A percentile compares a stretch with the other conserved stretches of the same genome.
phyloP scores from a whole-genome alignment of 2,113 vertebrate genomes.

The Gallinago paraguaiae region DNA sequence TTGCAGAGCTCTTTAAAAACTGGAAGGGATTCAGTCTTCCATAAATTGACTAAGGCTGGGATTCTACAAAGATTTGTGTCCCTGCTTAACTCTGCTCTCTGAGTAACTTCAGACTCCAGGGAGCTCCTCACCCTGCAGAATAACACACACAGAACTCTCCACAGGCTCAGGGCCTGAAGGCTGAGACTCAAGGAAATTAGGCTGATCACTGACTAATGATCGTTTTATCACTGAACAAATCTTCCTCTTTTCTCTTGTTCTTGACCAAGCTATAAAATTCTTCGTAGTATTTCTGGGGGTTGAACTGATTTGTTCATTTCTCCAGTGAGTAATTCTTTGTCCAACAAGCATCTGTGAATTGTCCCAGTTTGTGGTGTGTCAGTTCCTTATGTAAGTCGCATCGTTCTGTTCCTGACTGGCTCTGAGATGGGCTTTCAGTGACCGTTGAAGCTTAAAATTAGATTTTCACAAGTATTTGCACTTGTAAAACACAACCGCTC shows the following conservation, averaged over 20 bases:
- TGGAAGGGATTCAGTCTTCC: neutral
- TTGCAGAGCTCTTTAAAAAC: neutral
- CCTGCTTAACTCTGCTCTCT: neutral
- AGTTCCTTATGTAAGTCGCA: neutral
- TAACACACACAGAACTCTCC: neutral
- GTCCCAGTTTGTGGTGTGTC: neutral
- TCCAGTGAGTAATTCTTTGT: neutral
- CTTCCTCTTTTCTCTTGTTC: neutral
- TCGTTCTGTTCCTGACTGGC: neutral
- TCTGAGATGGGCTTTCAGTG: neutral
- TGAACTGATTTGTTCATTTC: neutral
- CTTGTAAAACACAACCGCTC: slow-evolving; percentile 24
- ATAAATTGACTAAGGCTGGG: neutral
- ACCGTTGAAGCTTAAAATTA: slow-evolving; percentile 36
- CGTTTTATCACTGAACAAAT: neutral
- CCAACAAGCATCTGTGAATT: neutral
- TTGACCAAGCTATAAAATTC: neutral
- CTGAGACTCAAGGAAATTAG: neutral
- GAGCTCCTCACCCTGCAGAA: neutral
- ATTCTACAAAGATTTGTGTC: neutral
- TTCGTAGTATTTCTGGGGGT: neutral
- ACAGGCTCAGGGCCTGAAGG: neutral
- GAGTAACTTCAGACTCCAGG: neutral
- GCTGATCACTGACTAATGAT: neutral
- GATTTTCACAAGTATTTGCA: slow-evolving; percentile 52